Evolutionary conservation across 1,140 invertebrate species (phyloP).

Genomic region (Acromyrmex echinatior): DNA sequence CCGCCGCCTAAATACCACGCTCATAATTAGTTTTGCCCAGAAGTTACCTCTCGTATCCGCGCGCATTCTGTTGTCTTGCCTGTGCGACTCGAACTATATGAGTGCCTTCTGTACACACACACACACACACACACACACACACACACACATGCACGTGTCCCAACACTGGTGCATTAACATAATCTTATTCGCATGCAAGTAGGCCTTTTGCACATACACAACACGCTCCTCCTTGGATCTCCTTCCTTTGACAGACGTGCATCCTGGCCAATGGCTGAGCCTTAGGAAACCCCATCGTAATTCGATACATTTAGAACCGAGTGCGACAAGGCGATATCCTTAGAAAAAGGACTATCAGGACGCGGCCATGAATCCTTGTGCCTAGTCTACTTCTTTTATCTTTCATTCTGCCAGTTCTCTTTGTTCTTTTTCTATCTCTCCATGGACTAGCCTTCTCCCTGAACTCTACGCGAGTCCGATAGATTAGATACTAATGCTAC

Average conservation of each 20-base stretch:
- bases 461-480: conserved; percentile 65
- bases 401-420: conserved; percentile 36
- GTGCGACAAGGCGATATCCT: conserved; percentile 63
- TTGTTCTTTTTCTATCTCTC: conserved; percentile 54
- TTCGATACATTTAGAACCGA: conserved; percentile 72
- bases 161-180: conserved; percentile 75
- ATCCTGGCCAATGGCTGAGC: conserved; percentile 71
- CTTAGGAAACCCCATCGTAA: conserved; percentile 73
- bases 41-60: conserved; percentile 70
- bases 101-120: neutral
- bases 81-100: conserved; percentile 39
- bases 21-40: conserved; percentile 81
- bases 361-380: neutral
- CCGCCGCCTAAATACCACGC: conserved; percentile 75
- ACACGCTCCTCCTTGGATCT: conserved; percentile 67
- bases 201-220: conserved; percentile 60
- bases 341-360: conserved; percentile 44
- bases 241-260: conserved; percentile 71
- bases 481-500: conserved; percentile 73
- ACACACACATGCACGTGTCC: neutral
- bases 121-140: no score
- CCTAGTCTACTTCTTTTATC: conserved; percentile 46
- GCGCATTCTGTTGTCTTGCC: neutral
- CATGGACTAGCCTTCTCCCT: neutral
- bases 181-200: conserved; percentile 78